Percentiles rank a stretch among this genome's conserved stretches.
Evolutionary conservation across 2,888 invertebrate species (phyloP).

Genomic region (Catocala nupta): DNA sequence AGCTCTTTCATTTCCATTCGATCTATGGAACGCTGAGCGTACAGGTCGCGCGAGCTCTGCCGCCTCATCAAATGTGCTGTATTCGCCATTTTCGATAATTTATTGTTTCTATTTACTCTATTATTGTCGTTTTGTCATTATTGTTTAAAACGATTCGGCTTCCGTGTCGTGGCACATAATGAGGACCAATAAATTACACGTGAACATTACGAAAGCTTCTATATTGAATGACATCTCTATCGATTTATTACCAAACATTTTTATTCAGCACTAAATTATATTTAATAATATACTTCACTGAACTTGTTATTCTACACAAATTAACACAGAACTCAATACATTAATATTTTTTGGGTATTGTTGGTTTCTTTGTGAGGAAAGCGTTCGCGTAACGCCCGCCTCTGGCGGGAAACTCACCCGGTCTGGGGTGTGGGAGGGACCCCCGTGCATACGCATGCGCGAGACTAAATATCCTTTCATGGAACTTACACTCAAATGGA

Average conservation of each 20-base stretch:
- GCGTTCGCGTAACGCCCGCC: constrained; percentile 57
- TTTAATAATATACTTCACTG: neutral
- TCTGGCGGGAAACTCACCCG: constrained; percentile 71
- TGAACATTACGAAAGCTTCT: constrained; percentile 58
- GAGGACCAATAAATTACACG: constrained; percentile 67
- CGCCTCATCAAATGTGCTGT: constrained; percentile 95
- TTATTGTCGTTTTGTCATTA: constrained; percentile 58
- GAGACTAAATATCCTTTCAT: constrained; percentile 34
- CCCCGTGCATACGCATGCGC: constrained; percentile 71
- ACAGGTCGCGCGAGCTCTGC: constrained; percentile 95
- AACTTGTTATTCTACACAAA: constrained; percentile 9
- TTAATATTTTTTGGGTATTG: constrained; percentile 28
- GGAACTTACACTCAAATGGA: constrained; percentile 43
- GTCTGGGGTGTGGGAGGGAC: constrained; percentile 55
- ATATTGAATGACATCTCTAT: constrained; percentile 54
- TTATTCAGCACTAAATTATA: constrained; percentile 29
- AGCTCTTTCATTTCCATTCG: constrained; percentile 95
- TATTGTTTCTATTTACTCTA: constrained; percentile 40
- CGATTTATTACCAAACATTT: constrained; percentile 64
- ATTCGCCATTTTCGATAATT: constrained; percentile 91
- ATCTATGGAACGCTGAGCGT: constrained; percentile 93
- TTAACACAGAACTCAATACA: constrained; percentile 19
- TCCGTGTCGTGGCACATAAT: constrained; percentile 80
- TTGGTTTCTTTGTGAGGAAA: constrained; percentile 47
- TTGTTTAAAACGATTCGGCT: constrained; percentile 64